phyloP scores from a whole-genome alignment of 2,888 invertebrate genomes.

The Pocota personata region DNA sequence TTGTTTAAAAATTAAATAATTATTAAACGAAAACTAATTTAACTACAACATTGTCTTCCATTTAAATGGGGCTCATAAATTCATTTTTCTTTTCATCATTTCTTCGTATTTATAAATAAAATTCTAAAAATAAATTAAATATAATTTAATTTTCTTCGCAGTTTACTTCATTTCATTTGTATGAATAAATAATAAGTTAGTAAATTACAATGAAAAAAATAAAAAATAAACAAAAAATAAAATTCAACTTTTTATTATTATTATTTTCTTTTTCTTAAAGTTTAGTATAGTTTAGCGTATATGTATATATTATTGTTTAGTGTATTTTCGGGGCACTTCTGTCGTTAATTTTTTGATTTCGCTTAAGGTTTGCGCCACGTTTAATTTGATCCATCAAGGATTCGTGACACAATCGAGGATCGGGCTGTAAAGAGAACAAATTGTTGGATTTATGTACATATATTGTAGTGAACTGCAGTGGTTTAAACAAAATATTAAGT shows the following conservation, averaged over 20 bases:
- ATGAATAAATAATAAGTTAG: slow-evolving; percentile 71
- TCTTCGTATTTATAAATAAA: slow-evolving; percentile 5
- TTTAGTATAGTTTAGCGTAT: slow-evolving; percentile 55
- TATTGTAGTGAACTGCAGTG: neutral
- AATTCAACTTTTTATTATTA: slow-evolving; percentile 47
- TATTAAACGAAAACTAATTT: slow-evolving; percentile 14
- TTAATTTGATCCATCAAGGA: slow-evolving; percentile 98
- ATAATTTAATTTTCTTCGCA: slow-evolving; percentile 41
- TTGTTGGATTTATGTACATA: neutral
- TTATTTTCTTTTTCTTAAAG: slow-evolving; percentile 32
- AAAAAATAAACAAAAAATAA: slow-evolving; percentile 15
- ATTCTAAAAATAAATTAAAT: slow-evolving; percentile 54
- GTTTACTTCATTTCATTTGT: slow-evolving; percentile 33
- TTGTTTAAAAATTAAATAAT: slow-evolving; percentile 24
- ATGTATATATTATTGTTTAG: slow-evolving; percentile 81
- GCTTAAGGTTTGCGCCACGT: slow-evolving; percentile 91
- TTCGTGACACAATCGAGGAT: slow-evolving; percentile 91
- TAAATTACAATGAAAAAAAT: slow-evolving; percentile 25
- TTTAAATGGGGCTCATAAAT: slow-evolving; percentile 18
- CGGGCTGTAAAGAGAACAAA: slow-evolving; percentile 84
- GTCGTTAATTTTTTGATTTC: slow-evolving; percentile 87
- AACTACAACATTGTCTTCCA: slow-evolving; percentile 32
- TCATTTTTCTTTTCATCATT: slow-evolving; percentile 28
- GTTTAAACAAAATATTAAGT: neutral
- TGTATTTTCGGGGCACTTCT: slow-evolving; percentile 94